These are phyloP conservation scores for Tretioscincus oriximinensis DNA, from an alignment of 2,113 vertebrate genomes.

Conservation along the genomic window DNA sequence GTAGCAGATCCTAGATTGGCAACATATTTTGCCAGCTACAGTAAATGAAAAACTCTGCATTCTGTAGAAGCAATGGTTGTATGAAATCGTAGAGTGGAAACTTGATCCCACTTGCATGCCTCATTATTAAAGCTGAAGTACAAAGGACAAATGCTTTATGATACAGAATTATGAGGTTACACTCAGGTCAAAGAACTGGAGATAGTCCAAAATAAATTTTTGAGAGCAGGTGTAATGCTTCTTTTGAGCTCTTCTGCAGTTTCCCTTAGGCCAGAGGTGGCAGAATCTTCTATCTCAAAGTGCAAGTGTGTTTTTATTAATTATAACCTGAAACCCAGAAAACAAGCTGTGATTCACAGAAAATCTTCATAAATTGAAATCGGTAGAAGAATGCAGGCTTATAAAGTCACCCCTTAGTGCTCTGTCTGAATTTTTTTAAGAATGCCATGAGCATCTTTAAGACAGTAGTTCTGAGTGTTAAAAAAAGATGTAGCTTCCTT, in stretches of 20 bases:
- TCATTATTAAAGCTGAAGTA: slow-evolving; percentile 10
- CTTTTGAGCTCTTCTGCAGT: neutral
- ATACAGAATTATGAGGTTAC: neutral
- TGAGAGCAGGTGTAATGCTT: slow-evolving; percentile 10
- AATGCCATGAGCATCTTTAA: neutral
- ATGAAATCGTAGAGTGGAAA: neutral
- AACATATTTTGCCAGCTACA: neutral
- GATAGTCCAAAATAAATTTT: slow-evolving; percentile 12
- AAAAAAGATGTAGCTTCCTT: neutral
- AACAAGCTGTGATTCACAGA: neutral
- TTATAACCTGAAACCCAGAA: neutral
- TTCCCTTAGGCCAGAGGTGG: neutral
- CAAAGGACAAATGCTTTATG: slow-evolving; percentile 17
- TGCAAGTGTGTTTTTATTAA: neutral
- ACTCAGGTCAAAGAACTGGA: neutral
- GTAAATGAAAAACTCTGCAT: neutral
- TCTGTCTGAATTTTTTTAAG: neutral
- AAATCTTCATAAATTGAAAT: neutral
- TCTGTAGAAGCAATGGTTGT: neutral
- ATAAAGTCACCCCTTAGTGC: neutral
- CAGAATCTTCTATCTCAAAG: neutral
- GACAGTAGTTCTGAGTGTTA: neutral
- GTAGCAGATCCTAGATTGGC: neutral
- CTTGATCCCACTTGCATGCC: neutral
- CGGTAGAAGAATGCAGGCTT: neutral